Conservation (phyloP, 2,888 invertebrate species). For the Hybos culiciformis region DNA sequence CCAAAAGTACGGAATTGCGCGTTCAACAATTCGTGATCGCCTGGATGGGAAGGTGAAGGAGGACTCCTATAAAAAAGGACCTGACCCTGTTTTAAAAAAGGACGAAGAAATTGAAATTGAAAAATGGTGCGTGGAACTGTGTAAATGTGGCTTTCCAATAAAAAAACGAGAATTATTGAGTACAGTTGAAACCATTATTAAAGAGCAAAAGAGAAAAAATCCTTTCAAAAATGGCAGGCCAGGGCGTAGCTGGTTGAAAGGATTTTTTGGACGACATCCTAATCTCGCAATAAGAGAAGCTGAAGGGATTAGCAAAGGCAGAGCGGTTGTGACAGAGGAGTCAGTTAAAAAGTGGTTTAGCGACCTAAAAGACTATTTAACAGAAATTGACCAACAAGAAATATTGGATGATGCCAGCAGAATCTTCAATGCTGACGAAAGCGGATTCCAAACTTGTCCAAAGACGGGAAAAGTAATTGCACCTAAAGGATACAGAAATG, state of each 20-base stretch:
- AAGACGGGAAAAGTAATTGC: conserved; percentile 2
- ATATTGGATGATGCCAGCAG: not conserved
- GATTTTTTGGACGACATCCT: not conserved
- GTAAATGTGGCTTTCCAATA: not conserved
- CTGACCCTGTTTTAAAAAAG: not conserved
- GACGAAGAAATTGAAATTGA: not conserved
- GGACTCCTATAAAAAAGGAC: not conserved
- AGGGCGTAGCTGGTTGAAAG: not conserved
- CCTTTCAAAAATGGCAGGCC: not conserved
- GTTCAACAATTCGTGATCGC: not conserved
- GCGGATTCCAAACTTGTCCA: no score
- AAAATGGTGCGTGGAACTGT: not conserved
- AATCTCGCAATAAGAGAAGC: not conserved
- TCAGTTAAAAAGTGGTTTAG: not conserved
- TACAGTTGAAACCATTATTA: conserved; percentile 6
- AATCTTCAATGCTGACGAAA: no score
- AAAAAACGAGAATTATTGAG: conserved; percentile 1
- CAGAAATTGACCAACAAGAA: not conserved
- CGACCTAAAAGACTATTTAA: not conserved
- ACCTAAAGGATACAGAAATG: not conserved
- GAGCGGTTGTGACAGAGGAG: not conserved
- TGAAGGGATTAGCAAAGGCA: conserved; percentile 1
- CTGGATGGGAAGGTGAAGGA: not conserved
- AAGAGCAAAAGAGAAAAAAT: conserved; percentile 1
- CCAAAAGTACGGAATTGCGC: not conserved